A percentile compares a stretch with the other conserved stretches of the same genome.
These are phyloP conservation scores for Nycteola revayana DNA, from an alignment of 2,888 invertebrate genomes.

Conservation along the genomic window DNA sequence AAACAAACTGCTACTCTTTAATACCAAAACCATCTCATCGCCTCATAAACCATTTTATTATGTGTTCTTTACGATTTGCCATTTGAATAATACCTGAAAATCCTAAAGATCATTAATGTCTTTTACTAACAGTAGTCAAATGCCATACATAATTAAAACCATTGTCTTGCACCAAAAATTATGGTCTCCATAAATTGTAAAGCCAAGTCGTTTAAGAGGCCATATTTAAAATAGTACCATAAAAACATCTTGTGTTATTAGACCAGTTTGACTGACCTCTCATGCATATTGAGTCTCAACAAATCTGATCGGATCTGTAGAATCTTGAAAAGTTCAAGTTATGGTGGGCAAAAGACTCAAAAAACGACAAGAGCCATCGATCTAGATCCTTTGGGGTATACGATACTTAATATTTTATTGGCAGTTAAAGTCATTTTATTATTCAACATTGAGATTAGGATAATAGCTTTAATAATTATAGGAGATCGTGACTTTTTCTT, in stretches of 20 bases:
- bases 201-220: slow-evolving; percentile 49
- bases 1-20: background rate
- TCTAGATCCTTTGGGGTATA: slow-evolving; percentile 55
- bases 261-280: slow-evolving; percentile 37
- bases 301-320: background rate
- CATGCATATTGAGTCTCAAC: background rate
- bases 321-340: slow-evolving; percentile 31
- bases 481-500: slow-evolving; percentile 50
- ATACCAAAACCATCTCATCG: slow-evolving; percentile 13
- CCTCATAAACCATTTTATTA: slow-evolving; percentile 29
- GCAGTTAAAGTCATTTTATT: slow-evolving; percentile 73
- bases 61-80: slow-evolving; percentile 31
- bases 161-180: slow-evolving; percentile 74
- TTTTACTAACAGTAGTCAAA: slow-evolving; percentile 66
- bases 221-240: slow-evolving; percentile 77
- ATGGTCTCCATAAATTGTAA: slow-evolving; percentile 68
- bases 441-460: slow-evolving; percentile 66
- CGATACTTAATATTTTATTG: slow-evolving; percentile 78
- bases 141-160: slow-evolving; percentile 75
- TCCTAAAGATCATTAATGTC: slow-evolving; percentile 47
- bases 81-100: slow-evolving; percentile 52
- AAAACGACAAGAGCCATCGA: slow-evolving; percentile 63
- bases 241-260: slow-evolving; percentile 59
- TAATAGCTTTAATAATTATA: slow-evolving; percentile 73
- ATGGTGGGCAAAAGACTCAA: slow-evolving; percentile 44